Percentiles rank a stretch among this genome's conserved stretches.
These are phyloP conservation scores for Eucriotettix oculatus DNA, from an alignment of 2,888 invertebrate genomes.

Conservation along the genomic window DNA sequence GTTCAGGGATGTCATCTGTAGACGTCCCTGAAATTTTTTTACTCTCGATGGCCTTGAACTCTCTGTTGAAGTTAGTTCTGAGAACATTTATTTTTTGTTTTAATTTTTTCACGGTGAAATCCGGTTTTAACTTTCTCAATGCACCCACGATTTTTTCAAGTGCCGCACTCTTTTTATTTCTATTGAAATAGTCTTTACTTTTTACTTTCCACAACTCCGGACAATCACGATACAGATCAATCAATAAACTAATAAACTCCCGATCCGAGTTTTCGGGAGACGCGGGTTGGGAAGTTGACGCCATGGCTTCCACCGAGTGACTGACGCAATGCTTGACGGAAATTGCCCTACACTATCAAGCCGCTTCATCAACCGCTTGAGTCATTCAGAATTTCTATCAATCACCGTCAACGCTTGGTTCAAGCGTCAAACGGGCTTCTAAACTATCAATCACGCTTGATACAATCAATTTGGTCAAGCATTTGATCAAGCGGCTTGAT, in stretches of 20 bases:
- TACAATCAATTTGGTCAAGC: too few relatives aligned
- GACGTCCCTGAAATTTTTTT: not conserved
- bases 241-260: not conserved
- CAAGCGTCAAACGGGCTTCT: too few relatives aligned
- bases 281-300: not conserved
- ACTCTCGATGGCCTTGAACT: not conserved
- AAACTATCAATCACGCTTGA: too few relatives aligned
- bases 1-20: constrained; percentile 2
- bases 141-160: not conserved
- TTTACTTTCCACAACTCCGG: not conserved
- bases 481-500: too few relatives aligned
- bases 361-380: too few relatives aligned
- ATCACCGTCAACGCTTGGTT: too few relatives aligned
- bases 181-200: not conserved
- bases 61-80: not conserved
- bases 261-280: not conserved
- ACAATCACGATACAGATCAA: not conserved
- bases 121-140: not conserved
- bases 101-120: not conserved
- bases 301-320: not conserved
- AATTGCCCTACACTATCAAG: too few relatives aligned
- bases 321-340: not conserved
- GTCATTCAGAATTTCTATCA: too few relatives aligned
- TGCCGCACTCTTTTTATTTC: not conserved
- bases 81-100: not conserved